Conservation (phyloP, 2,797 vertebrate species). For the Gymnothorax javanicus region DNA sequence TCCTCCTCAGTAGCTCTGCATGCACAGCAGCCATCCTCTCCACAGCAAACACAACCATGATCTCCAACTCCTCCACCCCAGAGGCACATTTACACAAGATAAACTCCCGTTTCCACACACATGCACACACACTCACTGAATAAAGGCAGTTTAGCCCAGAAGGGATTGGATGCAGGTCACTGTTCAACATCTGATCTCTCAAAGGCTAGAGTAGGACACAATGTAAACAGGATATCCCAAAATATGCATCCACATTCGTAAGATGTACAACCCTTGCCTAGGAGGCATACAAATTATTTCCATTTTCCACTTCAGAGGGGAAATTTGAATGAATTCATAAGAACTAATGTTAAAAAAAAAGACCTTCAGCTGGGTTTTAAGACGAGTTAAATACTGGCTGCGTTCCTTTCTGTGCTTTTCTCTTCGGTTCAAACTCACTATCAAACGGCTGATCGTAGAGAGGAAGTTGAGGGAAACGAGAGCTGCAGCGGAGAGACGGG, state of each 20-base stretch:
- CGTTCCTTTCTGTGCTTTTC: background rate
- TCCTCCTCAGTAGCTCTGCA: background rate
- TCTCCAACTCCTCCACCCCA: background rate
- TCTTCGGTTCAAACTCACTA: background rate
- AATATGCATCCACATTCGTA: background rate
- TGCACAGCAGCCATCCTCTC: background rate
- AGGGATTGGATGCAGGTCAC: background rate
- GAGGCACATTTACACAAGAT: background rate
- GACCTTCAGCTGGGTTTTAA: background rate
- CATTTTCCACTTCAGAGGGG: background rate
- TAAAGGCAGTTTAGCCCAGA: background rate
- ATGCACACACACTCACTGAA: background rate
- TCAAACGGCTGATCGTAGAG: background rate
- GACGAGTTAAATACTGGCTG: background rate
- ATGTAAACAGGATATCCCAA: conserved; percentile 5
- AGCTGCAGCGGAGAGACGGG: background rate
- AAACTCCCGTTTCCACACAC: background rate
- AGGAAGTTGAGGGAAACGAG: conserved; percentile 3
- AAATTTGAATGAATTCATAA: background rate
- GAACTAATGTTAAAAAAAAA: background rate
- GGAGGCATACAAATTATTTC: background rate
- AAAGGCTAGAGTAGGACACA: background rate
- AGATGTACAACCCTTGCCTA: background rate
- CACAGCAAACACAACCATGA: background rate
- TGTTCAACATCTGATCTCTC: background rate